These are phyloP conservation scores for Neocloeon triangulifer DNA, from an alignment of 1,140 invertebrate genomes.

Conservation along the genomic window DNA sequence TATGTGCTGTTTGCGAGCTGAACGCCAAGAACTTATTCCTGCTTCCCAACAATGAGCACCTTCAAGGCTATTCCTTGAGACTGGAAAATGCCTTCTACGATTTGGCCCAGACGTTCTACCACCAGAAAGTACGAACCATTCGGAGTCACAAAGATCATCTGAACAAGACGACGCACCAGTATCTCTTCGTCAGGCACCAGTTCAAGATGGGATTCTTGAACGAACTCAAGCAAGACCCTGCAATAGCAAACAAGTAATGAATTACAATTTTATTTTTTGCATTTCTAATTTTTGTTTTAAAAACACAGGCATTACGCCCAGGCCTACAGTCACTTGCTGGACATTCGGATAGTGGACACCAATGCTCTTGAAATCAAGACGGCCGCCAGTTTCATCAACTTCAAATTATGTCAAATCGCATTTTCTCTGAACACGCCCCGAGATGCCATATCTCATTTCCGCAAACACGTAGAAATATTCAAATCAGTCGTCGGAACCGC, in stretches of 20 bases:
- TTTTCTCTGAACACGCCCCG: slow-evolving; percentile 72
- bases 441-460: slow-evolving; percentile 85
- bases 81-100: slow-evolving; percentile 87
- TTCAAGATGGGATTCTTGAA: slow-evolving; percentile 95
- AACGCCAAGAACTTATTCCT: slow-evolving; percentile 82
- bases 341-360: slow-evolving; percentile 66
- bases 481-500: slow-evolving; percentile 46
- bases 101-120: slow-evolving; percentile 78
- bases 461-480: slow-evolving; percentile 74
- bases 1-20: slow-evolving; percentile 79
- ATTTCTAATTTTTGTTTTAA: too few species aligned
- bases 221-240: slow-evolving; percentile 77
- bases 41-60: slow-evolving; percentile 68
- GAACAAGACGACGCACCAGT: slow-evolving; percentile 77
- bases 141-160: slow-evolving; percentile 76
- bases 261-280: slow-evolving; percentile 5
- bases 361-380: slow-evolving; percentile 86
- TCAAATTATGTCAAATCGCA: slow-evolving; percentile 77
- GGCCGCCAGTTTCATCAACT: slow-evolving; percentile 86
- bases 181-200: slow-evolving; percentile 83
- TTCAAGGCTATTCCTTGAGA: slow-evolving; percentile 52
- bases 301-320: slow-evolving; percentile 84
- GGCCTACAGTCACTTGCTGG: slow-evolving; percentile 71
- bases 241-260: slow-evolving; percentile 59
- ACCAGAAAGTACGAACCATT: slow-evolving; percentile 63